These are phyloP conservation scores for Trachelus stipa DNA, from an alignment of 2,888 invertebrate species.

Conservation along the genomic window DNA sequence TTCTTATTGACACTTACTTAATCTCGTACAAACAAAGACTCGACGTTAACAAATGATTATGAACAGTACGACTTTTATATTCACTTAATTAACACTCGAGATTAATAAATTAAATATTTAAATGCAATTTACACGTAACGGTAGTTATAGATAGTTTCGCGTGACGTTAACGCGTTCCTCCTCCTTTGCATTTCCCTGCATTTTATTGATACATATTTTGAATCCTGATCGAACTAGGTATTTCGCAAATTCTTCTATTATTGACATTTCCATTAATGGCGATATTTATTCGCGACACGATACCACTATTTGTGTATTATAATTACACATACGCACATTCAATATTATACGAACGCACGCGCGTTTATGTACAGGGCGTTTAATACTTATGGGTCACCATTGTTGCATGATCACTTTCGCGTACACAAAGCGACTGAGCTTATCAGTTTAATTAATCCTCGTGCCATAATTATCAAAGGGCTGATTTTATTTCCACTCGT, in stretches of 20 bases:
- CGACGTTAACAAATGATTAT: conserved; percentile 20
- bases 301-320: neutral
- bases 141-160: conserved; percentile 1
- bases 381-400: neutral
- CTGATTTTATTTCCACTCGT: neutral
- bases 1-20: conserved; percentile 1
- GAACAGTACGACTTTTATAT: conserved; percentile 15
- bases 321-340: neutral
- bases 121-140: conserved; percentile 25
- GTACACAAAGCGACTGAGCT: neutral
- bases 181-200: neutral
- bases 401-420: neutral
- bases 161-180: neutral
- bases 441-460: neutral
- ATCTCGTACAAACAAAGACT: conserved; percentile 20
- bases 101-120: conserved; percentile 25
- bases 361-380: neutral
- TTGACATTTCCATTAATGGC: neutral
- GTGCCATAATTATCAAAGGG: neutral
- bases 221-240: neutral
- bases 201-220: conserved; percentile 1
- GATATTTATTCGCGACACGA: neutral
- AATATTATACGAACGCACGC: neutral
- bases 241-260: neutral
- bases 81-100: conserved; percentile 13